These are phyloP conservation scores for Oscheius sp. DNA, from an alignment of 2,888 invertebrate genomes.

Conservation along the genomic window DNA sequence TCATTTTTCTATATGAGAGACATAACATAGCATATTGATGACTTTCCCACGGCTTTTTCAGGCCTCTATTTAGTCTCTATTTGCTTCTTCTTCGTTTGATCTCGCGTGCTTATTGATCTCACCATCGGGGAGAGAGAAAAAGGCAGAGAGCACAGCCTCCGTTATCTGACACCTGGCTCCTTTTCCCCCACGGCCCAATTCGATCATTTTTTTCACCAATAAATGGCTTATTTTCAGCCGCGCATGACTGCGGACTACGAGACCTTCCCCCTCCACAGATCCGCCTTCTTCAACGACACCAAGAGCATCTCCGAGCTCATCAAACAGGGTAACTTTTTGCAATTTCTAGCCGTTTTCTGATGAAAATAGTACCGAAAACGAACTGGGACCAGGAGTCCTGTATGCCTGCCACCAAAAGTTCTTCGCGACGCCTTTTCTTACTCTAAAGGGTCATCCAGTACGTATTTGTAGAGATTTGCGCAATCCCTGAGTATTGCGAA, in stretches of 20 bases:
- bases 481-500: no score
- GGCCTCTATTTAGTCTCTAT: not conserved
- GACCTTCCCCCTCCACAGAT: constrained; percentile 66
- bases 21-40: not conserved
- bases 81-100: not conserved
- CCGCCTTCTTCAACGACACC: constrained; percentile 70
- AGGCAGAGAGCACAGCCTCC: not conserved
- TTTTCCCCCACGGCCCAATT: not conserved
- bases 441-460: no score
- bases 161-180: constrained; percentile 31
- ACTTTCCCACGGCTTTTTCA: not conserved
- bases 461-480: no score
- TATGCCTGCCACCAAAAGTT: no score
- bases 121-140: not conserved
- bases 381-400: no score
- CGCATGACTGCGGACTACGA: constrained; percentile 24
- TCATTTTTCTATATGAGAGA: no score
- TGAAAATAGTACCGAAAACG: not conserved
- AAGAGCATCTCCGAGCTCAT: constrained; percentile 56
- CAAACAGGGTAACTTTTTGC: constrained; percentile 30
- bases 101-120: constrained; percentile 21
- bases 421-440: no score
- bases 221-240: not conserved
- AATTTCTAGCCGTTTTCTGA: not conserved
- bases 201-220: not conserved